Evolutionary conservation across 2,113 vertebrate species (phyloP), one percentile per base, ranked within the genome.

Genomic region (Spheniscus mendiculus): DNA sequence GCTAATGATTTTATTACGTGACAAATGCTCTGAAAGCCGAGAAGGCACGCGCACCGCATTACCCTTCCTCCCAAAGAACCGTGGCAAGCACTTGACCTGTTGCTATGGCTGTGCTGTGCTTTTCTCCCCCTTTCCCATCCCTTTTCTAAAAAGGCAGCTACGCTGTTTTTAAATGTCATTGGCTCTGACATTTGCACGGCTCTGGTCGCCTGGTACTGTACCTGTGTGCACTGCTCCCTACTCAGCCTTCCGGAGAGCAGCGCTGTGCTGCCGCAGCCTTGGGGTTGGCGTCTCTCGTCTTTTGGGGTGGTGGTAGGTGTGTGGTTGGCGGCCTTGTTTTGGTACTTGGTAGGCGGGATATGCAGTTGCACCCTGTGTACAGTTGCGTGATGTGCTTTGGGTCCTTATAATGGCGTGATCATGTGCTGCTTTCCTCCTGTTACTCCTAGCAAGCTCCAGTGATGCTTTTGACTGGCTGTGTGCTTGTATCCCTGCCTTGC

Each of bases 401-500:
- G 40, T 78, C 45, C 40, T 38, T 38, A 22, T 2, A 45, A 83
- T 3, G 71, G n/a, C 1, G 1, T 19, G 67, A 61, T 78, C 78
- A 1, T 61, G 58, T 74, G 82, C 25, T 81, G 63, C 78, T 94
- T 81, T 77, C 55, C 53, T 93, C 66, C 63, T 22, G 1, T 50
- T 93, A 65, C 78, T 87, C 73, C 45, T 58, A 44, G 63, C 40
- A 73, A 94, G 86, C 87, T 81, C 82, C 71, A 98, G 98, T 92
- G 98, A 97, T 93, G 98, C 98, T 98, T 98, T 98, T 97, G 98
- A 97, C 96, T 95, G 98, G 95, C 97, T 98, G 97, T 74, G 71
- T 95, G 96, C 88, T 97, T 97, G 97, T 95, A 93, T 98, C 76
- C 96, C 98, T 97, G 98, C 98, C 98, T 98, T 98, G 99, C 98